Percentiles rank a stretch among this genome's conserved stretches.
phyloP scores from a whole-genome alignment of 2,797 vertebrate species.

The Catamblyrhynchus diadema region DNA sequence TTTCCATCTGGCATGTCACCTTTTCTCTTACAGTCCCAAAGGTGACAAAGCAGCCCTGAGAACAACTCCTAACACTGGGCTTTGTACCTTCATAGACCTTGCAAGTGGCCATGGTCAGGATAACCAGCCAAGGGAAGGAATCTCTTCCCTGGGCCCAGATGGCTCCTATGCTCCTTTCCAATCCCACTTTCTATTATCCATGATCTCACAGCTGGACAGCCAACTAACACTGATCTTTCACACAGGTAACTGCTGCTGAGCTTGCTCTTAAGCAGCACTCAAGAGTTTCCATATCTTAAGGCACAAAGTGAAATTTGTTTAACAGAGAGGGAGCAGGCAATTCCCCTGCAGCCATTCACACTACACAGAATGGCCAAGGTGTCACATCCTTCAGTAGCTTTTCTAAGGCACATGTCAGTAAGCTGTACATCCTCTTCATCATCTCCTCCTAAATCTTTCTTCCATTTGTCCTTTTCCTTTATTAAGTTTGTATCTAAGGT shows the following conservation, averaged over 20 bases:
- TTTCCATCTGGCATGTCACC: background rate
- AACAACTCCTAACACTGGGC: background rate
- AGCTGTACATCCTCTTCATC: background rate
- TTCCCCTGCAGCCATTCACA: background rate
- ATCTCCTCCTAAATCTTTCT: background rate
- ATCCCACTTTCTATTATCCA: background rate
- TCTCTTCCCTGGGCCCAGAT: background rate
- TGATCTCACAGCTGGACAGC: background rate
- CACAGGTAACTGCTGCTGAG: background rate
- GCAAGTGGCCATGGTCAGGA: background rate
- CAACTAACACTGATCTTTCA: background rate
- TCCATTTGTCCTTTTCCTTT: background rate
- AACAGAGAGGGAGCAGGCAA: background rate
- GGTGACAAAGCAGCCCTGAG: background rate
- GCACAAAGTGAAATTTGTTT: background rate
- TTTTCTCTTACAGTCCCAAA: background rate
- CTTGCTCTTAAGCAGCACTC: background rate
- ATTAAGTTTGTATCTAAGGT: background rate
- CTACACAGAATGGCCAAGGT: rapidly evolving
- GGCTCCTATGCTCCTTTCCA: background rate
- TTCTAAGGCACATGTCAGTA: background rate
- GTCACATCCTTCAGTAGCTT: background rate
- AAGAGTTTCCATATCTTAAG: background rate
- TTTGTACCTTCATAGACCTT: background rate
- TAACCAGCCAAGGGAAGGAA: background rate